Base-by-base conservation (phyloP, 64 coral and sea anemone genomes). In the Stichodactyla mertensii region DNA sequence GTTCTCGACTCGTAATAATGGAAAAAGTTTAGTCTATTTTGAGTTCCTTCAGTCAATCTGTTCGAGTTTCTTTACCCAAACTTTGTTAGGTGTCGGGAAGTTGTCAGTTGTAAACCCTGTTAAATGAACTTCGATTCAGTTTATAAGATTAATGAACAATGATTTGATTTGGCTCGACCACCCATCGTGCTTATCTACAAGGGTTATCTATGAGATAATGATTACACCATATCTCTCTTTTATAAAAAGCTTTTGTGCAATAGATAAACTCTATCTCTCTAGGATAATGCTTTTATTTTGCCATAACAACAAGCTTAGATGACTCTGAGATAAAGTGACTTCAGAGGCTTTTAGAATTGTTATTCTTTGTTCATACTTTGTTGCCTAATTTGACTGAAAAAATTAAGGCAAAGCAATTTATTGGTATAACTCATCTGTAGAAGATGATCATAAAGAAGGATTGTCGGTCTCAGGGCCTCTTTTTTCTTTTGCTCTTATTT, bases 191-290 rank as follows among this genome's bases (percentile, higher is more conserved):
- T 74, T 74, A 74, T 74, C 69, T 74, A 31, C 69, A 9, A 31
- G 69, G 16, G 69, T 23, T 74, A 15, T 9, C 8, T 58, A 58
- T 58, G 56, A 58, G 69, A 74, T 74, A n/a, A 74, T 74, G 69
- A 74, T 74, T 74, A 11, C 69, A 74, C 20, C 69, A 26, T 74
- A 74, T 74, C 69, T 27, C 7, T 74, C 7, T 74, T 74, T 74
- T 74, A 74, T 74, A 74, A 74, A 74, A 74, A 74, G 69, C 69
- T 74, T 74, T 74, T 74, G 69, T 27, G 69, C 26, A 26, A 10
- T 11, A 74, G 69, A 74, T 74, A 74, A 74, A 31, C 69, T 74
- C 27, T 74, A 74, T 74, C 69, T 74, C 12, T 74, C 23, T 28
- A 11, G 69, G 69, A 31, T 74, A 74, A 74, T 69, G 64, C 19